These are phyloP conservation scores for Drosophila elegans DNA, from an alignment of 1,140 invertebrate species.

Conservation along the genomic window DNA sequence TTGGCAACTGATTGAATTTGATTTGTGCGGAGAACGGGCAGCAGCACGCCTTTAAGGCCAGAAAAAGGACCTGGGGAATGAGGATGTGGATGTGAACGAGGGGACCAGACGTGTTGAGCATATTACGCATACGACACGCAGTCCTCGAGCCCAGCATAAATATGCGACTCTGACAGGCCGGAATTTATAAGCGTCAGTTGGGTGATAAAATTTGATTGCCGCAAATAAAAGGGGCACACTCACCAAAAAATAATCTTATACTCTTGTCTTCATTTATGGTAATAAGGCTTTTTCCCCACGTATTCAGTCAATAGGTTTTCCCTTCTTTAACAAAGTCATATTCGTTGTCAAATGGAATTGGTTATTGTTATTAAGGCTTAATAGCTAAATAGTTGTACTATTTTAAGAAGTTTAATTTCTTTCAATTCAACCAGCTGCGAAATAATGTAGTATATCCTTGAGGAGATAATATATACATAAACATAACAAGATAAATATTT, in stretches of 20 bases:
- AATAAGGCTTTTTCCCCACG: neutral
- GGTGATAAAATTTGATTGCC: slow-evolving; percentile 76
- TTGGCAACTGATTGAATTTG: slow-evolving; percentile 70
- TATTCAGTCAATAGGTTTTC: neutral
- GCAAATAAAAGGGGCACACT: slow-evolving; percentile 57
- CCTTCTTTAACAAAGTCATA: neutral
- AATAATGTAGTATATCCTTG: neutral
- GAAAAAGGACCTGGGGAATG: neutral
- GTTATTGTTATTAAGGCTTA: too few relatives aligned
- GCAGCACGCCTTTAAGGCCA: slow-evolving; percentile 39
- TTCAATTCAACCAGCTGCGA: neutral
- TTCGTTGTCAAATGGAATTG: neutral
- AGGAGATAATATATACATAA: too few relatives aligned
- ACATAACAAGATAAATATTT: too few relatives aligned
- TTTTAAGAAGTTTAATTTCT: too few relatives aligned
- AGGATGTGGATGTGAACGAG: neutral
- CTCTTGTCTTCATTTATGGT: neutral
- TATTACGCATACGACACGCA: slow-evolving; percentile 66
- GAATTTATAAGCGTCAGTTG: slow-evolving; percentile 78
- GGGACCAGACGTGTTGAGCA: slow-evolving; percentile 57
- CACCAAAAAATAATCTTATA: neutral
- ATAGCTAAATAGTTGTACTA: too few relatives aligned
- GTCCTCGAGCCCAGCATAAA: slow-evolving; percentile 52
- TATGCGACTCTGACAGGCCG: slow-evolving; percentile 66
- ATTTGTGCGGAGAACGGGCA: slow-evolving; percentile 44